Evolutionary conservation across 2,888 invertebrate genomes (phyloP), one percentile per base, ranked within the genome.

Genomic region (Lucinisca nassula): DNA sequence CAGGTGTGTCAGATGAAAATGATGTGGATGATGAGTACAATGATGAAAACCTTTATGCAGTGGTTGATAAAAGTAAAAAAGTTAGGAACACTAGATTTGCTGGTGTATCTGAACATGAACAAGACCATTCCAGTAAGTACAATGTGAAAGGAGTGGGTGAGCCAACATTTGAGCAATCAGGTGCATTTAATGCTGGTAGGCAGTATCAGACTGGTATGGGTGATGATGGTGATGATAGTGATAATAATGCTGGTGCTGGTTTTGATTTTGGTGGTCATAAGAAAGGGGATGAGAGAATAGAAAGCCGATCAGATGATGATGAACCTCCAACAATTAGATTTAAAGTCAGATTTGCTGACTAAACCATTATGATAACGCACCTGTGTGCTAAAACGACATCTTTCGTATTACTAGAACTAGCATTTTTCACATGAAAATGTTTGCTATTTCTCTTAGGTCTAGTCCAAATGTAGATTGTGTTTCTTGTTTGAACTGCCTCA

Each of bases 41-140:
- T 58, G 81, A 79, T 21, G 30, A 70, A 30, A 81, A 81, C 3
- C 27, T 58, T 75, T 40, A 80, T 81, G 78, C 81, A 40, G 35
- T 37, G 37, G 40, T 8, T 24, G 51, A 58, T 24, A 58, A n/a
- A 4, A 58, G 14, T 24, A 27, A 27, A 8, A 3, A 12, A 24
- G 58, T 24, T 58, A 14, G 14, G 40, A 40, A 58, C 24, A 12
- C 27, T 17, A 58, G 24, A 27, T 58, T 58, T 40, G 6, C 40
- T 24, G 27, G 27, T 21, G 24, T 4, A 27, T n/a, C n/a, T n/a
- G n/a, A n/a, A n/a, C n/a, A n/a, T n/a, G n/a, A n/a, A n/a, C n/a
- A n/a, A n/a, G n/a, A n/a, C n/a, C n/a, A n/a, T n/a, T n/a, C n/a
- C n/a, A n/a, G n/a, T n/a, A n/a, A n/a, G n/a, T n/a, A n/a, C n/a